A percentile compares a stretch with the other conserved stretches of the same genome.
Conservation (phyloP, 2,797 vertebrate genomes). For the Enteromius fasciolatus region DNA sequence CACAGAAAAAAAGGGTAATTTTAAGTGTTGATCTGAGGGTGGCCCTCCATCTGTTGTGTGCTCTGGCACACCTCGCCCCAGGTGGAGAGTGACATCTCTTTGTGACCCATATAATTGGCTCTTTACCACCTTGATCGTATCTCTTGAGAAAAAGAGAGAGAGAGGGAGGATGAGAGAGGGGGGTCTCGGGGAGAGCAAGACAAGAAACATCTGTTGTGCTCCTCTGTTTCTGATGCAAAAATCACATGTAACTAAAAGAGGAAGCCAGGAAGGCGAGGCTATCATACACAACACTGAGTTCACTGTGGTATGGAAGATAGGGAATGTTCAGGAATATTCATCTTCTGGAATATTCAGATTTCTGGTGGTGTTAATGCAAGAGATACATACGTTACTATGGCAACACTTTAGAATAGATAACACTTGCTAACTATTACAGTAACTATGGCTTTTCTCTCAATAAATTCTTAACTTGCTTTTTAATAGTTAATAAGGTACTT, state of each 20-base stretch:
- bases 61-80: conserved; percentile 52
- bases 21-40: conserved; percentile 35
- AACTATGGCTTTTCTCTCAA: too few relatives aligned
- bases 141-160: conserved; percentile 39
- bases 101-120: conserved; percentile 62
- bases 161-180: conserved; percentile 3
- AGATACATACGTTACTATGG: background rate
- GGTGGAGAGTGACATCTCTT: conserved; percentile 56
- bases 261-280: conserved; percentile 37
- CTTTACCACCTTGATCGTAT: conserved; percentile 56
- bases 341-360: background rate
- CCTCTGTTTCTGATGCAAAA: conserved; percentile 42
- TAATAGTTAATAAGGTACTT: too few relatives aligned
- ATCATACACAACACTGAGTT: conserved; percentile 41
- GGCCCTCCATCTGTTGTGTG: conserved; percentile 58
- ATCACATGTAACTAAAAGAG: conserved; percentile 22
- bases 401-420: too few relatives aligned
- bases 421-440: too few relatives aligned
- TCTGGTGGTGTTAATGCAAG: background rate
- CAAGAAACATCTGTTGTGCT: conserved; percentile 57
- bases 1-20: background rate
- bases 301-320: background rate
- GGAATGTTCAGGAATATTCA: background rate
- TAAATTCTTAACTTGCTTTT: too few relatives aligned
- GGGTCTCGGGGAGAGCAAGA: conserved; percentile 4